Evolutionary conservation across 2,888 invertebrate species (phyloP).

Genomic region (Laspeyria flexula): DNA sequence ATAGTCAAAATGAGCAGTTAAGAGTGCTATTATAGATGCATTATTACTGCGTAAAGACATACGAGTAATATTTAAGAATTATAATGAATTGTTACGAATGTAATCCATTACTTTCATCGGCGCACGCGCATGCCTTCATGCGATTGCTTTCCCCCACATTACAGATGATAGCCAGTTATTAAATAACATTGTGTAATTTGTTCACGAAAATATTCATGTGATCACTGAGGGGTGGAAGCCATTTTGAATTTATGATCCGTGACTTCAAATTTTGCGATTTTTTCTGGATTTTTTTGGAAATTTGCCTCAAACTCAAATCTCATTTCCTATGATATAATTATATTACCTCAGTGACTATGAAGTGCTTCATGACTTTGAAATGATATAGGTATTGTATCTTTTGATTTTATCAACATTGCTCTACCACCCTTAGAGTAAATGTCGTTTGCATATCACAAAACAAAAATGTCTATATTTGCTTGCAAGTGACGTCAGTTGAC

Average conservation of each 20-base stretch:
- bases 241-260: conserved; percentile 36
- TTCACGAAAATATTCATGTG: conserved; percentile 36
- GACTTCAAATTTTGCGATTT: neutral
- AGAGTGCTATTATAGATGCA: neutral
- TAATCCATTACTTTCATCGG: conserved; percentile 45
- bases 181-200: conserved; percentile 35
- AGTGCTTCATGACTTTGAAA: too few species aligned
- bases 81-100: conserved; percentile 35
- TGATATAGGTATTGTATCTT: too few species aligned
- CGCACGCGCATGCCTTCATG: conserved; percentile 47
- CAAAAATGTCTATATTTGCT: too few species aligned
- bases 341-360: too few species aligned
- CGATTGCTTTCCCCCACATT: conserved; percentile 49
- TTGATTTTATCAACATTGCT: too few species aligned
- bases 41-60: conserved; percentile 1
- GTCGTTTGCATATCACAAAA: too few species aligned
- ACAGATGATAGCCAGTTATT: conserved; percentile 35
- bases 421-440: too few species aligned
- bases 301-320: too few species aligned
- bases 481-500: too few species aligned
- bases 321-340: too few species aligned
- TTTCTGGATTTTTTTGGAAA: too few species aligned
- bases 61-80: conserved; percentile 20
- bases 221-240: conserved; percentile 20
- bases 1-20: neutral